Base-by-base conservation (phyloP, 1,140 invertebrate genomes). In the Medauroidea extradentata region DNA sequence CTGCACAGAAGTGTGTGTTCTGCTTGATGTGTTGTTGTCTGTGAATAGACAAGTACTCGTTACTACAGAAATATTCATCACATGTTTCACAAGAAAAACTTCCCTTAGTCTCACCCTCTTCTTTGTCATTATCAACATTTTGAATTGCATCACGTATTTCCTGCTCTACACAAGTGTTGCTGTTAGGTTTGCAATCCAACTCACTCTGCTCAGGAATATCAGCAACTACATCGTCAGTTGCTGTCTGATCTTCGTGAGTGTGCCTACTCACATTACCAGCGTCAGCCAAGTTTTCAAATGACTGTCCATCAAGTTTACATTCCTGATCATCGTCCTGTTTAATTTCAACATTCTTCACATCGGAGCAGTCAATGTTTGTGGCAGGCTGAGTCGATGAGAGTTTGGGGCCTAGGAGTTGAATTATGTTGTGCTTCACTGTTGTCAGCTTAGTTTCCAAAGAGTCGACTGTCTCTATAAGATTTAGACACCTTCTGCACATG, bases 1-100 rank as follows among this genome's bases (percentile, higher is more conserved):
- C 65, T 16, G 79, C 75, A 50, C 80, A 81, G 0, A 71, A 74
- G 60, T 71, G 78, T 3, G 73, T 75, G 3, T 73, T 67, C 21
- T 74, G 9, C 48, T 60, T 54, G n/a, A 34, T 46, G 27, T 60
- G 58, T 9, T 52, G 49, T 44, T 60, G 58, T 4, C 48, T 41
- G 25, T 60, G 58, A 16, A 46, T 54, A 2, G 38, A 38, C 24
- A 60, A 49, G 16, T 44, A 53, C 24, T 53, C 50, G 46, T 60
- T 54, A n/a, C 18, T 53, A 21, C 39, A 2, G 34, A 60, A 60
- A 8, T 16, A 29, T 29, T 53, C 46, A 34, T 18, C 39, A 24
- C 58, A 60, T 5, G 48, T 24, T 41, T 39, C 42, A 25, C 57
- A 58, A 5, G 13, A 18, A 24, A 42, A 16, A 25, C 38, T 39